Base-by-base conservation (phyloP, 1,140 invertebrate species). In the Bombus superbus region DNA sequence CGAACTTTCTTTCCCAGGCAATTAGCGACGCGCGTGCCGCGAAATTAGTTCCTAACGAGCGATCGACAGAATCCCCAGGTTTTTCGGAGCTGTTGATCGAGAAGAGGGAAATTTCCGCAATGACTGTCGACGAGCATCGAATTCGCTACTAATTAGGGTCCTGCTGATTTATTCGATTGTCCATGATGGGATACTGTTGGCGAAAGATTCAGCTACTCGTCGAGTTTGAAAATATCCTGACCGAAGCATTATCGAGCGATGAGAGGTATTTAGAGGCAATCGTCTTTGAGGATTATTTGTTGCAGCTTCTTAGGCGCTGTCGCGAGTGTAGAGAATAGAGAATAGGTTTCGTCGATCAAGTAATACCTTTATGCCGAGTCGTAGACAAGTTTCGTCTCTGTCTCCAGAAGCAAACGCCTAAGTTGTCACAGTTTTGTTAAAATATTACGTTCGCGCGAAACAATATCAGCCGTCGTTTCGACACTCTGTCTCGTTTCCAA, bases 21-120 rank as follows among this genome's bases (percentile, higher is more conserved):
- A 86, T 89, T 79, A 89, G 32, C n/a, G 38, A 68, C 74, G n/a
- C 69, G 59, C 44, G 47, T 42, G 38, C 35, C 35, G 66, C 13
- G 28, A 72, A 86, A 89, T 89, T 88, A 88, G 74, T 74, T 89
- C 69, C 75, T 79, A 86, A 78, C 68, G 72, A 85, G 66, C 47
- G 57, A 85, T 88, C 53, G 28, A 18, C 11, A 38, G 35, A 57
- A 57, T 25, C 68, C 38, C 38, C 3, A 25, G n/a, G 6, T 73
- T 71, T 71, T 44, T 38, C 6, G 32, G 4, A 9, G 32, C 22
- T 66, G 32, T 25, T 4, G 32, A 42, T 25, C 28, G 13, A 22
- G 22, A n/a, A 13, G 38, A 10, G 47, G 28, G 15, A 38, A 10
- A 68, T 74, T 38, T 47, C 62, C 18, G 2, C 8, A 9, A 28